Base-by-base conservation (phyloP, 2,888 invertebrate genomes). In the Arctia plantaginis region DNA sequence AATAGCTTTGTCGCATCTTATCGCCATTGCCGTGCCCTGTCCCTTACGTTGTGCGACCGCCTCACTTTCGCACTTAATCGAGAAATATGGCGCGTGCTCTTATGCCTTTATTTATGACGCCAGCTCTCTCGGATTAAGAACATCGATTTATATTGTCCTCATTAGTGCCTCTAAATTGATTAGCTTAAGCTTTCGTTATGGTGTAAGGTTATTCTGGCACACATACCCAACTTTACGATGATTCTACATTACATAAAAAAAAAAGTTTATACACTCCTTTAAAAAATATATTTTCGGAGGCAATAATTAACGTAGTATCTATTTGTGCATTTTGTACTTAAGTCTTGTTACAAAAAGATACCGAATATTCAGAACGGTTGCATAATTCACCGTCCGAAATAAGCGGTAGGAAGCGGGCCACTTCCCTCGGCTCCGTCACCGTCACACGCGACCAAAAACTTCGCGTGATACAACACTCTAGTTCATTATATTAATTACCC, bases 401-500 rank as follows among this genome's bases (percentile, higher is more conserved):
- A 90, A 55, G 90, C 79, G 77, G 85, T 84, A 84, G 85, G 88
- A 89, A 89, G 88, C 84, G 85, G 84, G 83, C 85, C 72, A 82
- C 80, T 83, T 88, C 82, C 87, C 84, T 78, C 80, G 83, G 80
- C 76, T 83, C 64, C 85, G 79, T 88, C 85, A 89, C 77, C 73
- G 79, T 81, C 77, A 73, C 93, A 93, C 92, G 93, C 92, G 91
- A 93, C 89, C 89, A 89, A 92, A 91, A 92, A 91, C 85, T 91
- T 94, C 88, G 93, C 94, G 93, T 94, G 94, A 87, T 87, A 85
- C 86, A 84, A 89, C 86, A 87, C 89, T 87, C 89, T 89, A 89
- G 91, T 92, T 94, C 94, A 94, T 94, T 93, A 95, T 93, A 95
- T 95, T 95, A 95, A 95, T 95, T 95, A 95, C 94, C 91, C 88